phyloP scores from a whole-genome alignment of 2,113 vertebrate genomes.

The Elephantulus edwardii region DNA sequence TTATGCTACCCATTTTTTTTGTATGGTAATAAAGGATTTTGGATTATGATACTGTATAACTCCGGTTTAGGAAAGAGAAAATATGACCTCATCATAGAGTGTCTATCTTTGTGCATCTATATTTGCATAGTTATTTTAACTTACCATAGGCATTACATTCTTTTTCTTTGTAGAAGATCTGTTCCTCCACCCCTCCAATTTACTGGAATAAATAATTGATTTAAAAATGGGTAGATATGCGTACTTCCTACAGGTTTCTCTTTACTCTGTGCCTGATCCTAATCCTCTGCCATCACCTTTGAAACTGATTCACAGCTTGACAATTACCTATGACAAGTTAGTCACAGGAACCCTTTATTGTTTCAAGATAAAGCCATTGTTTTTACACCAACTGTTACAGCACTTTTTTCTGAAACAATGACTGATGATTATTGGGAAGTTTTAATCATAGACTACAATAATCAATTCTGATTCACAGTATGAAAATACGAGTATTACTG shows the following conservation, averaged over 20 bases:
- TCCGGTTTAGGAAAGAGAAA: not conserved
- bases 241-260: not conserved
- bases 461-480: not conserved
- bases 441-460: not conserved
- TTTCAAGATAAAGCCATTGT: slow-evolving; percentile 44
- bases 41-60: not conserved
- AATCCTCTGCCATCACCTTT: not conserved
- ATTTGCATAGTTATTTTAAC: not conserved
- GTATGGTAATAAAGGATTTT: not conserved
- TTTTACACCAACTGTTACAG: not conserved
- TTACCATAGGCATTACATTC: not conserved
- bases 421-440: not conserved
- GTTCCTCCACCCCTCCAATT: not conserved
- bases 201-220: not conserved
- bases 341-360: not conserved
- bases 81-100: not conserved
- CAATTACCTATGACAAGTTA: not conserved
- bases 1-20: no score
- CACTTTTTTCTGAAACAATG: slow-evolving; percentile 24
- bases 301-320: not conserved
- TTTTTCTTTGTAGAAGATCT: not conserved
- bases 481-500: not conserved
- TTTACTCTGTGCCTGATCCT: not conserved
- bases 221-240: not conserved
- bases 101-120: not conserved